A percentile compares a stretch with the other conserved stretches of the same genome.
Evolutionary conservation across 2,113 vertebrate genomes (phyloP).

Genomic region (Pseudopipra pipra): DNA sequence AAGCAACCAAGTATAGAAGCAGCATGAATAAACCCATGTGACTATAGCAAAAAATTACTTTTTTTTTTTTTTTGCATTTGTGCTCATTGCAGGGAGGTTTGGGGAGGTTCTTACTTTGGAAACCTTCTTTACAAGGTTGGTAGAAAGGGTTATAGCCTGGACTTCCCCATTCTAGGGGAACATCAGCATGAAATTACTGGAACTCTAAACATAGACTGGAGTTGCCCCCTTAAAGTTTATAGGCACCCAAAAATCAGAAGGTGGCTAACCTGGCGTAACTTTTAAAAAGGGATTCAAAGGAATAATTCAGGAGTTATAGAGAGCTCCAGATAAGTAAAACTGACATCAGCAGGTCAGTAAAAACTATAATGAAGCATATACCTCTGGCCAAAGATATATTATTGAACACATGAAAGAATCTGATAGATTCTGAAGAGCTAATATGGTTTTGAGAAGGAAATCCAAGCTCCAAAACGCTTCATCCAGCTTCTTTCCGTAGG

Average conservation of each 20-base stretch:
- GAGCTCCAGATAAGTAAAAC: not conserved
- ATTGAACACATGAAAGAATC: not conserved
- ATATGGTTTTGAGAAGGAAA: not conserved
- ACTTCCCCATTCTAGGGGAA: not conserved
- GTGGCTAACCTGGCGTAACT: not conserved
- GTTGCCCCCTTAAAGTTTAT: not conserved
- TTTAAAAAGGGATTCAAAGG: not conserved
- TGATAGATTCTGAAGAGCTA: not conserved
- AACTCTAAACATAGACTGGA: fast-evolving
- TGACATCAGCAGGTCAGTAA: not conserved
- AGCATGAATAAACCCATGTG: not conserved
- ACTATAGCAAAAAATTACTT: not conserved
- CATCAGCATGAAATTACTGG: fast-evolving
- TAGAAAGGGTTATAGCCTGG: not conserved
- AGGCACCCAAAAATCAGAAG: not conserved
- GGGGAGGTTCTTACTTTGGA: not conserved
- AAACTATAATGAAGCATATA: not conserved
- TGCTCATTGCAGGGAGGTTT: not conserved
- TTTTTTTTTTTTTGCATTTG: not conserved
- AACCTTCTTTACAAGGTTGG: not conserved
- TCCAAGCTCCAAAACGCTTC: not conserved
- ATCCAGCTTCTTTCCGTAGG: not conserved
- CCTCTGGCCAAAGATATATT: not conserved
- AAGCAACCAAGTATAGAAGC: not conserved
- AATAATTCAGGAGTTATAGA: not conserved